Evolutionary conservation across 2,797 vertebrate species (phyloP), one percentile per base, ranked within the genome.

Genomic region (Diplodus sargus): DNA sequence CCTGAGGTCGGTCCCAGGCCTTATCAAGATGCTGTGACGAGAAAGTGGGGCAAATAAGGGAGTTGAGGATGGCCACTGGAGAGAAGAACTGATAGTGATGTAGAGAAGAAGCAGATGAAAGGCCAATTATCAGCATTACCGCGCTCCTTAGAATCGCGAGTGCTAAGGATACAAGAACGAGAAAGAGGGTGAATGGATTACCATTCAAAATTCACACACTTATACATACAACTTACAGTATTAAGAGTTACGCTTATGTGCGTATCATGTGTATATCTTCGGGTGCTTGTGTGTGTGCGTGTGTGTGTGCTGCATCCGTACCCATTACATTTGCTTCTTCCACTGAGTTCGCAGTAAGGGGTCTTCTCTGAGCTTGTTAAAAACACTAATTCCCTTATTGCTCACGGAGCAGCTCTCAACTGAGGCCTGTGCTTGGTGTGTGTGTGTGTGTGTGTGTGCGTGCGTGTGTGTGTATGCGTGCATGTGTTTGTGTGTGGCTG

Each of bases 381-480:
- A 73, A 87, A 86, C 87, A 85, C 78, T 81, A 86, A 89, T 90
- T 90, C 79, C 78, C 76, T 81, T 79, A 82, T 85, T 89, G 66
- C 83, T 81, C 74, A 89, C 18, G 78, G 64, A 84, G 86, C 54
- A 30, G 75, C 87, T 89, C 86, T 87, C 80, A 80, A 89, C 79
- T 85, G 61, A 83, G 72, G 80, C 51, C 28, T 74, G 75, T 73
- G 74, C 23, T 3, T 76, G 53, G 18, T 45, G 48, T 57, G 51
- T 25, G 49, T 47, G 34, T 54, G 63, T 59, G 62, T 51, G 34
- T 61, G 53, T 62, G 39, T 70, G 42, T 51, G 22, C 60, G 58
- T 62, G 74, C 61, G 80, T 45, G 30, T 48, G 62, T 58, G 61
- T 49, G 34, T 52, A 28, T 54, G 43, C 49, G 20, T 61, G 39